These are phyloP conservation scores for Sycophila texana DNA, from an alignment of 2,888 invertebrate species.

Conservation along the genomic window DNA sequence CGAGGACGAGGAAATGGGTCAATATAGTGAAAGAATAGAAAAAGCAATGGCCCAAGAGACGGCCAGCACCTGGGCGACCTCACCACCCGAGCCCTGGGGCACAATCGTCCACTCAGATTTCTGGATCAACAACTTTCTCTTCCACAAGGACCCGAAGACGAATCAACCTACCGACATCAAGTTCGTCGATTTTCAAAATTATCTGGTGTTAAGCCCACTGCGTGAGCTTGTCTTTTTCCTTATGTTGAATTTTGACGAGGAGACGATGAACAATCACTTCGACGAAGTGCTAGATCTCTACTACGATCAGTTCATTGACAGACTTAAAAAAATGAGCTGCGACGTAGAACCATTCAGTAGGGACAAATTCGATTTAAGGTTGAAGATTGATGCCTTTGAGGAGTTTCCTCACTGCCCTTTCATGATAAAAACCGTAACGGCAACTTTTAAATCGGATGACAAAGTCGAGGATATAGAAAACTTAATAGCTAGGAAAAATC, in stretches of 20 bases:
- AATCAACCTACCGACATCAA: conserved; percentile 73
- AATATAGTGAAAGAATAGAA: conserved; percentile 50
- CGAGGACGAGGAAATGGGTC: conserved; percentile 65
- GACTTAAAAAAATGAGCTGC: conserved; percentile 74
- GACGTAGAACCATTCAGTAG: conserved; percentile 64
- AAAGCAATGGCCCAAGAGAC: background rate
- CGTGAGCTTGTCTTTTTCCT: conserved; percentile 79
- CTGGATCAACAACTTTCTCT: conserved; percentile 81
- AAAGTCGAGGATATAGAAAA: conserved; percentile 60
- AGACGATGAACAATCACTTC: conserved; percentile 74
- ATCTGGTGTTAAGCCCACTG: conserved; percentile 76
- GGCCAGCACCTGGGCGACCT: conserved; percentile 39
- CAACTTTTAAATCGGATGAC: conserved; percentile 40
- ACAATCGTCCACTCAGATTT: conserved; percentile 79
- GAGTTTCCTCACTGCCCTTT: conserved; percentile 66
- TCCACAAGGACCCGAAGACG: conserved; percentile 72
- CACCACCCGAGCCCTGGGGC: conserved; percentile 74
- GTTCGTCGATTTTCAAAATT: conserved; percentile 80
- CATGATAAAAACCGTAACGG: conserved; percentile 64
- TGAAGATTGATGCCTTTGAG: conserved; percentile 59
- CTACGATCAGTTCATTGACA: conserved; percentile 76
- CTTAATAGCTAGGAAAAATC: conserved; percentile 49
- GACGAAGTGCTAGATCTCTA: conserved; percentile 78
- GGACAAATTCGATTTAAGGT: conserved; percentile 61
- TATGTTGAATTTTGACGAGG: conserved; percentile 76